Conservation (phyloP, 2,888 invertebrate genomes). For the Eremobia ochroleuca region DNA sequence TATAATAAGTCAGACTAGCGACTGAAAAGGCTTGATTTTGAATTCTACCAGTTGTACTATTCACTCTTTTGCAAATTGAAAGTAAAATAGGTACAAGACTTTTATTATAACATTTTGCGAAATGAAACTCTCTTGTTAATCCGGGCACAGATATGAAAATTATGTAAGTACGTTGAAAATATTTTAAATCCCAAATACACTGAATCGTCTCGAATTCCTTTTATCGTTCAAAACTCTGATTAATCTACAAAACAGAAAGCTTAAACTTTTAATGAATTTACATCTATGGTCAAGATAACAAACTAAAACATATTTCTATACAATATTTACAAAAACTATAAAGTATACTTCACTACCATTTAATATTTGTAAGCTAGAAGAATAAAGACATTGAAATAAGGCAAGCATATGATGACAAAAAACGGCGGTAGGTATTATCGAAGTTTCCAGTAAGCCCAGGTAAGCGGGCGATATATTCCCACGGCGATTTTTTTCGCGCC, state of each 20-base stretch:
- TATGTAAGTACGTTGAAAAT: neutral
- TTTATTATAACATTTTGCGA: neutral
- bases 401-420: neutral
- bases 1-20: neutral
- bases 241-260: neutral
- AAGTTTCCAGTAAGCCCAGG: neutral
- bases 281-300: neutral
- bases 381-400: constrained; percentile 5
- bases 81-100: neutral
- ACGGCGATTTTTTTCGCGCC: neutral
- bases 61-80: too few species aligned
- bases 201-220: neutral
- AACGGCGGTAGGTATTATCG: constrained; percentile 4
- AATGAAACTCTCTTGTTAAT: neutral
- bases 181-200: neutral
- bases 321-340: constrained; percentile 58
- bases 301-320: constrained; percentile 34
- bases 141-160: neutral
- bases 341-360: constrained; percentile 2
- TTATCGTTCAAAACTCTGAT: neutral
- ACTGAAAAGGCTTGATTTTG: neutral
- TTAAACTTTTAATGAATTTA: neutral
- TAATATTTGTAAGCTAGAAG: neutral
- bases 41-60: neutral
- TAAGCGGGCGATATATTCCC: neutral